Evolutionary conservation across 2,888 invertebrate genomes (phyloP).

Genomic region (Hemaris fuciformis): DNA sequence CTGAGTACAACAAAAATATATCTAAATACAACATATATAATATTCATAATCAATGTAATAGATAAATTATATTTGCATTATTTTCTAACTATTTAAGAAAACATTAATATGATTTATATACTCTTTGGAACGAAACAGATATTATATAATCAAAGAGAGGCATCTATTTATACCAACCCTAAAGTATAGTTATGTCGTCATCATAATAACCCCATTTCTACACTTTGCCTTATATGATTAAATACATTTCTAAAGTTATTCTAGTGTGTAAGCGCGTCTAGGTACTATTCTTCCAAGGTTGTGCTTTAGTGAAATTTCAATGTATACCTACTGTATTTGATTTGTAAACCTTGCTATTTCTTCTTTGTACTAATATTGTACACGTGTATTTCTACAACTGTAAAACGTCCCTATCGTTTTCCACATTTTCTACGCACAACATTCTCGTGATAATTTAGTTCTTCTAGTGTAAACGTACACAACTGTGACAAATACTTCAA

Average conservation of each 20-base stretch:
- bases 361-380: slow-evolving; percentile 11
- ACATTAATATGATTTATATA: not conserved
- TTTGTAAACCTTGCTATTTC: slow-evolving; percentile 46
- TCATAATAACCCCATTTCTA: slow-evolving; percentile 72
- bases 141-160: not conserved
- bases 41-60: slow-evolving; percentile 2
- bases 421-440: slow-evolving; percentile 76
- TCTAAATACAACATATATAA: not conserved
- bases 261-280: slow-evolving; percentile 76
- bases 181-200: slow-evolving; percentile 29
- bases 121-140: not conserved
- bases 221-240: slow-evolving; percentile 79
- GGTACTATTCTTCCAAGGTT: slow-evolving; percentile 81
- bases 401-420: slow-evolving; percentile 56
- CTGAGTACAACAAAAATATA: slow-evolving; percentile 5
- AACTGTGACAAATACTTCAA: slow-evolving; percentile 40
- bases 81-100: not conserved
- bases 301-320: slow-evolving; percentile 79
- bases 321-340: slow-evolving; percentile 45
- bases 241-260: slow-evolving; percentile 67
- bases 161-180: not conserved
- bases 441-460: slow-evolving; percentile 65
- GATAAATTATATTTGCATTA: not conserved
- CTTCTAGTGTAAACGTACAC: slow-evolving; percentile 48
- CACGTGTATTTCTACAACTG: slow-evolving; percentile 37